A percentile compares a stretch with the other conserved stretches of the same genome.
Evolutionary conservation across 1,140 invertebrate genomes (phyloP).

Genomic region (Lerema accius): DNA sequence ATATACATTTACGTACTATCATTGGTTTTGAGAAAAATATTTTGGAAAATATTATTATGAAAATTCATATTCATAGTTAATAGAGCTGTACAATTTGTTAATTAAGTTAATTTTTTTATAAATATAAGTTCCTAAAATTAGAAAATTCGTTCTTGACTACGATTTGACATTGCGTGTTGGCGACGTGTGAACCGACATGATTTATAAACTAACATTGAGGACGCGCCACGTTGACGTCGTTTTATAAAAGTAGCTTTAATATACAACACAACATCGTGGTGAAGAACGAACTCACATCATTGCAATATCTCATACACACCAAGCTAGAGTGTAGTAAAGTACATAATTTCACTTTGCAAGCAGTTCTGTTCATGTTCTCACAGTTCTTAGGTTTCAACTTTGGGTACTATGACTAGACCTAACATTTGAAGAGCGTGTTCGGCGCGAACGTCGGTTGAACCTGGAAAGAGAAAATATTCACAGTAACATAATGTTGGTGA

Average conservation of each 20-base stretch:
- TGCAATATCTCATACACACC: not conserved
- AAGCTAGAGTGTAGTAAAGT: conserved; percentile 8
- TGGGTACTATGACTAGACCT: conserved; percentile 42
- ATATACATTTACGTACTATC: conserved; percentile 43
- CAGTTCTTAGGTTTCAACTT: conserved; percentile 32
- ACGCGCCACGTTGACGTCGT: no score
- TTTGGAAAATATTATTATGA: conserved; percentile 41
- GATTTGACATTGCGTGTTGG: not conserved
- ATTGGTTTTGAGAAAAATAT: conserved; percentile 58
- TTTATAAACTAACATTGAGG: not conserved
- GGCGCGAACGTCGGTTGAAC: conserved; percentile 1
- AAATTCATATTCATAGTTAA: conserved; percentile 46
- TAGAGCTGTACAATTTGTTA: conserved; percentile 51
- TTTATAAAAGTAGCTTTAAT: no score
- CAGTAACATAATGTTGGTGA: no score
- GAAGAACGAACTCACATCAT: not conserved
- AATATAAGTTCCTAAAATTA: conserved; percentile 5
- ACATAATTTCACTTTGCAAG: conserved; percentile 14
- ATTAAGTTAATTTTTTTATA: conserved; percentile 9
- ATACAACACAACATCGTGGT: not conserved
- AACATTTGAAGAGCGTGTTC: conserved; percentile 2
- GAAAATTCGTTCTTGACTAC: conserved; percentile 2
- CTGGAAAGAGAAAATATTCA: not conserved
- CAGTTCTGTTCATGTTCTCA: not conserved
- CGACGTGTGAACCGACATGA: not conserved